Percentiles rank a stretch among this genome's conserved stretches.
These are phyloP conservation scores for Akabosia matsudoensis DNA, from an alignment of 1,140 invertebrate species.

Conservation along the genomic window DNA sequence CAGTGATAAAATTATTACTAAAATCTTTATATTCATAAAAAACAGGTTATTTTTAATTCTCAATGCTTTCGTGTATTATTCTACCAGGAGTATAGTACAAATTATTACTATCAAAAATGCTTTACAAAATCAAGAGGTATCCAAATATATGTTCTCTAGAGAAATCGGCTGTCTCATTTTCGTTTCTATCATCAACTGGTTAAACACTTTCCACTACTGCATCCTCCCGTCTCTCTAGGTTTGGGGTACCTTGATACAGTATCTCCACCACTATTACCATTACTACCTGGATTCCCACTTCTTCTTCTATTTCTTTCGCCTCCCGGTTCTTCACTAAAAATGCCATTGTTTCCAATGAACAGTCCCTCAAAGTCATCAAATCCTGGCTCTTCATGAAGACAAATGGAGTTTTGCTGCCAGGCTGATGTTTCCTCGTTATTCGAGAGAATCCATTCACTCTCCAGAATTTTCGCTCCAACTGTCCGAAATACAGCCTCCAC, in stretches of 20 bases:
- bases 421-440: neutral
- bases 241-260: neutral
- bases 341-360: neutral
- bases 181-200: too few species aligned
- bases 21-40: too few species aligned
- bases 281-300: neutral
- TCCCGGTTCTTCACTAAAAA: neutral
- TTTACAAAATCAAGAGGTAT: too few species aligned
- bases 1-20: too few species aligned
- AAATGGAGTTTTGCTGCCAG: conserved; percentile 25
- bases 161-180: too few species aligned
- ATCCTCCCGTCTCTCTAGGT: too few species aligned
- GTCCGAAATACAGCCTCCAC: conserved; percentile 59
- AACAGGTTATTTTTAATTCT: too few species aligned
- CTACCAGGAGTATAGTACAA: too few species aligned
- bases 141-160: too few species aligned
- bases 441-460: conserved; percentile 19
- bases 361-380: neutral
- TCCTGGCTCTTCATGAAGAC: conserved; percentile 7
- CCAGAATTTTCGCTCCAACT: conserved; percentile 13
- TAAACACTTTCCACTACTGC: too few species aligned
- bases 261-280: neutral
- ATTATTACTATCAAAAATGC: too few species aligned
- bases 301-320: neutral
- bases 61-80: too few species aligned